Evolutionary conservation across 2,797 vertebrate genomes (phyloP), one percentile per base, ranked within the genome.

Genomic region (Morus bassanus): DNA sequence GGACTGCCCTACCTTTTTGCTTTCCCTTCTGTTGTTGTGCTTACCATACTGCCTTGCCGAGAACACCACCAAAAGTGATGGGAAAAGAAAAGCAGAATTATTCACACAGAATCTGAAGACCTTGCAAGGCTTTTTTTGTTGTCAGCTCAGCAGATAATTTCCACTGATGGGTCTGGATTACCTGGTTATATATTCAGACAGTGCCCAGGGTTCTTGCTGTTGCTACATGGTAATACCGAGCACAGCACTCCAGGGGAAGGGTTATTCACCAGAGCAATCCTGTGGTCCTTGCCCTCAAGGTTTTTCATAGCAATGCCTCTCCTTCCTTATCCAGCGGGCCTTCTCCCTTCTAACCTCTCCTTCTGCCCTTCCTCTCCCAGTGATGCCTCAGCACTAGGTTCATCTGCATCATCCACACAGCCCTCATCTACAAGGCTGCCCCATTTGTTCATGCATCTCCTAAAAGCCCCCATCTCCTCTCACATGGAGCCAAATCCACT

Each of bases 351-450:
- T 2, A 22, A 17, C 41, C 8, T 13, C 30, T 39, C 35, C 41
- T 67, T 14, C 60, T 56, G 33, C 23, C 10, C 15, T 22, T 68
- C 18, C 37, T 54, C 25, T 61, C 41, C 45, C 33, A 50, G 4
- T 2, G 8, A 50, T 10, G 67, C 6, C 35, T 27, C 57, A 63
- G 69, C 0, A 0, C 7, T 0, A 0, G 13, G 14, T 60, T 56
- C 39, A n/a, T 22, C 69, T 13, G 16, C 43, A 64, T 30, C 46
- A 37, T 43, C 24, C 1, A 1, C 39, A 22, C 14, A 56, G 25
- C 28, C 24, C 30, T 11, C 63, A 48, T 4, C 33, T 48, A 13
- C 14, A 7, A 67, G 43, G 59, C 15, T 7, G 2, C 18, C 17
- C 33, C 8, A 2, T 35, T 4, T 8, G 27, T 24, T 68, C 53